Percentiles rank a stretch among this genome's conserved stretches.
These are phyloP conservation scores for Hypotaenidia okinawae DNA, from an alignment of 2,797 vertebrate genomes.

Conservation along the genomic window DNA sequence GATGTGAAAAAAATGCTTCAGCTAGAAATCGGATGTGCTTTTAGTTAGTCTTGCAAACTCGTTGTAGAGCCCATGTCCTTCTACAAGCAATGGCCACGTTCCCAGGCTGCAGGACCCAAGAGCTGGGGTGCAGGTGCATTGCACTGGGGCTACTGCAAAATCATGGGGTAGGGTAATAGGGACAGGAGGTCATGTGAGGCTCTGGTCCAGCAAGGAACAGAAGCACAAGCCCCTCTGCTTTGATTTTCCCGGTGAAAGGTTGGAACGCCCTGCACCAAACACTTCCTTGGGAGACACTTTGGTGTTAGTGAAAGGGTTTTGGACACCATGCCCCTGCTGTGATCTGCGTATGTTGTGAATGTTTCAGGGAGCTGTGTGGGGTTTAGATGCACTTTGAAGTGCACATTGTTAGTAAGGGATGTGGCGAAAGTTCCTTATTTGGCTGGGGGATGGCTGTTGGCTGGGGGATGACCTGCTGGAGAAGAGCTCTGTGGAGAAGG, in stretches of 20 bases:
- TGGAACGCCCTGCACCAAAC: background rate
- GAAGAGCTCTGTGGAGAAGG: too few relatives aligned
- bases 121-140: background rate
- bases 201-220: background rate
- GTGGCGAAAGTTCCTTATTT: background rate
- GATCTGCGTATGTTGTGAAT: fast-evolving
- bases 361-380: background rate
- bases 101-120: background rate
- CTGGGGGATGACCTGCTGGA: too few relatives aligned
- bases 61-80: background rate
- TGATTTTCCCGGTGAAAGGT: background rate
- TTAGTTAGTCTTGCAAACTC: background rate
- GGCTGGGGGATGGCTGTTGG: too few relatives aligned
- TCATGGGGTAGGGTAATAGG: fast-evolving
- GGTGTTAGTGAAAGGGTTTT: background rate
- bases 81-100: background rate
- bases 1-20: background rate
- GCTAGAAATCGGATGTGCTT: background rate
- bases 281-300: background rate
- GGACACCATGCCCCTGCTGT: too few relatives aligned
- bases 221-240: background rate
- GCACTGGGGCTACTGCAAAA: background rate
- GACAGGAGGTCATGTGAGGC: background rate
- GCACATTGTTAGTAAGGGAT: too few relatives aligned
- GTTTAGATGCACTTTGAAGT: fast-evolving